A percentile compares a stretch with the other conserved stretches of the same genome.
These are phyloP conservation scores for Porites lutea DNA, from an alignment of 64 coral and sea anemone genomes.

Conservation along the genomic window DNA sequence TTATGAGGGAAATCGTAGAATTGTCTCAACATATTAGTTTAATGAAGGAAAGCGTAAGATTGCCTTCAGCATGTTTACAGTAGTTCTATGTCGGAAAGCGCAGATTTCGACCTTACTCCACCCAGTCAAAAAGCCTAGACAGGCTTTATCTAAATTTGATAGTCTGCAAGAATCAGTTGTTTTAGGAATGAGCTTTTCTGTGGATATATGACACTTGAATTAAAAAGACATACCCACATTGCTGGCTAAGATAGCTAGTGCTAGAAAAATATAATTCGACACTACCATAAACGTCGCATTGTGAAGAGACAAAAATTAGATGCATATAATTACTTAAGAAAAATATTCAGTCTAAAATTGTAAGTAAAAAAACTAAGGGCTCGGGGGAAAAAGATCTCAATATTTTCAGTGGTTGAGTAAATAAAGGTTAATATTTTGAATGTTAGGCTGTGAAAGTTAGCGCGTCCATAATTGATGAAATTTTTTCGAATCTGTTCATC, in stretches of 20 bases:
- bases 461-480: background rate
- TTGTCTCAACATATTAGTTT: constrained; percentile 38
- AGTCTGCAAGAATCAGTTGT: background rate
- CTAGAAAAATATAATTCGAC: background rate
- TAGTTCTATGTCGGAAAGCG: background rate
- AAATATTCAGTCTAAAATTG: background rate
- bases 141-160: background rate
- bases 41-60: constrained; percentile 35
- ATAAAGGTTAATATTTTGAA: background rate
- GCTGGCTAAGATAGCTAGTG: background rate
- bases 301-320: background rate
- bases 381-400: background rate
- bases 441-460: background rate
- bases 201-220: background rate
- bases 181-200: background rate
- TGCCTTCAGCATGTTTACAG: constrained; percentile 11
- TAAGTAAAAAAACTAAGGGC: background rate
- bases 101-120: background rate
- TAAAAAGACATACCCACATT: background rate
- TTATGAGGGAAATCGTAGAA: constrained; percentile 4
- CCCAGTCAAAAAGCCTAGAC: background rate
- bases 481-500: constrained; percentile 7
- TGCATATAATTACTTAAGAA: constrained; percentile 7
- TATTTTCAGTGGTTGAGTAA: background rate
- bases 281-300: background rate